phyloP scores from a whole-genome alignment of 2,888 invertebrate species.

The Saturnia japonica region DNA sequence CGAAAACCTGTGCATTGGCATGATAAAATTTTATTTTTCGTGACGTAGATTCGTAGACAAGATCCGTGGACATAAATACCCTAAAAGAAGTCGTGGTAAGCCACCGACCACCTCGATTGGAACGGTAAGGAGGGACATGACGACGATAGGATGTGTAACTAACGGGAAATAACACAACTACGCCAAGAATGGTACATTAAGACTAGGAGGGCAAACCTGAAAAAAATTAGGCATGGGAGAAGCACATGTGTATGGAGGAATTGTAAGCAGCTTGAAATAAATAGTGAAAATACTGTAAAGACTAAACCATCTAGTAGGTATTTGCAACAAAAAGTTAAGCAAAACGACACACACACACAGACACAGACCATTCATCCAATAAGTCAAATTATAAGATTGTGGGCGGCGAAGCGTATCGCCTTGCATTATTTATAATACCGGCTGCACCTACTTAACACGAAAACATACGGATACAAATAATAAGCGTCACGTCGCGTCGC shows the following conservation, averaged over 20 bases:
- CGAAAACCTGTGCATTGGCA: no score
- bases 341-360: conserved; percentile 24
- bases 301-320: conserved; percentile 16
- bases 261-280: neutral
- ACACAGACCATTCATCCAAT: conserved; percentile 46
- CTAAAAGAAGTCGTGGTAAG: no score
- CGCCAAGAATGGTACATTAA: no score
- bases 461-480: conserved; percentile 34
- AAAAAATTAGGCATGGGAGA: no score
- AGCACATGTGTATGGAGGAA: neutral
- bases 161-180: no score
- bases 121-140: no score
- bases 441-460: conserved; percentile 54
- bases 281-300: conserved; percentile 5
- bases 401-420: conserved; percentile 62
- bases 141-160: no score
- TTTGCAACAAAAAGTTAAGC: conserved; percentile 22
- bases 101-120: no score
- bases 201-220: no score
- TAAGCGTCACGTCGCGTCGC: conserved; percentile 25
- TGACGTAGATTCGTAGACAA: no score
- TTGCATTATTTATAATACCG: conserved; percentile 62
- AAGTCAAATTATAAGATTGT: conserved; percentile 67
- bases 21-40: no score
- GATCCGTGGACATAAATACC: no score